Evolutionary conservation across 1,140 invertebrate genomes (phyloP).

Genomic region (Trachymyrmex septentrionalis): DNA sequence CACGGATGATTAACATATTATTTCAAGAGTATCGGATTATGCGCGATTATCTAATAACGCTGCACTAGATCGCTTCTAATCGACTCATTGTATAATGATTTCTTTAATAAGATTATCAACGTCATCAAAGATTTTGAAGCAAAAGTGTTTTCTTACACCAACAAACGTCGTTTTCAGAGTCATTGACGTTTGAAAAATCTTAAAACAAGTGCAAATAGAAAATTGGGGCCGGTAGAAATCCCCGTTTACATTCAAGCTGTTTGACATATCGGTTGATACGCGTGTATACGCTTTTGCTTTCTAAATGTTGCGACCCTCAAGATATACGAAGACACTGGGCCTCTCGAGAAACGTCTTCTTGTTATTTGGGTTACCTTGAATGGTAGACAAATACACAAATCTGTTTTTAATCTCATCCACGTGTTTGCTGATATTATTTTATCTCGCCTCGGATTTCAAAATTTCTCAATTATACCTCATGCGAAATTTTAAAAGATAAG

Average conservation of each 20-base stretch:
- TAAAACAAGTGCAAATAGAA: constrained; percentile 48
- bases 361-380: constrained; percentile 32
- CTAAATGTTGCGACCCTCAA: constrained; percentile 41
- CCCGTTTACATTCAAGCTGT: constrained; percentile 16
- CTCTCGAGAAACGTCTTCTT: constrained; percentile 30
- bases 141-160: background rate
- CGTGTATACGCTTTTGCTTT: constrained; percentile 38
- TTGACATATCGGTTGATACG: constrained; percentile 22
- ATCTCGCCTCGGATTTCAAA: background rate
- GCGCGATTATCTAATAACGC: background rate
- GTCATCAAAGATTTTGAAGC: background rate
- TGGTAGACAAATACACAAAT: background rate
- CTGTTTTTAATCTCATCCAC: background rate
- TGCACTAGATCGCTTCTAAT: background rate
- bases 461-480: background rate
- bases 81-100: background rate
- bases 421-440: constrained; percentile 17
- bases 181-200: constrained; percentile 22
- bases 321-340: constrained; percentile 1
- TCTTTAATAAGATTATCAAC: background rate
- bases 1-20: background rate
- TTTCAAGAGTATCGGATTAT: background rate
- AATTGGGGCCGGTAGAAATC: constrained; percentile 44
- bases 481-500: constrained; percentile 2
- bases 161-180: background rate